A percentile compares a stretch with the other conserved stretches of the same genome.
These are phyloP conservation scores for Antennarius maculatus DNA, from an alignment of 2,797 vertebrate species.

Conservation along the genomic window DNA sequence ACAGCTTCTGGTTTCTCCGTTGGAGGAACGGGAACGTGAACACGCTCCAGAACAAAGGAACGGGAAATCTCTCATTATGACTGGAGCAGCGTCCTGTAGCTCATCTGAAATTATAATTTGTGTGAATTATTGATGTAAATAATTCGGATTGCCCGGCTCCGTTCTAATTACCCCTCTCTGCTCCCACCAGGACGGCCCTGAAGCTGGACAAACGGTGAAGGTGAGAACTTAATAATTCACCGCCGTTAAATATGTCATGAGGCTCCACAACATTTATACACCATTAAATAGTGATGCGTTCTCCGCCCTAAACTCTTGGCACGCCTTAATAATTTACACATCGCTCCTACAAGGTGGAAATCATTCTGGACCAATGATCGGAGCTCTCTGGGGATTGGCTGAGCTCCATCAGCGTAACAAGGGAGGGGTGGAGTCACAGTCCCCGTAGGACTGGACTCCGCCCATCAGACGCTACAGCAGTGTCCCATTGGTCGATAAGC, in stretches of 20 bases:
- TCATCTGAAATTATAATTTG: conserved; percentile 77
- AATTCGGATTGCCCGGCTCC: conserved; percentile 76
- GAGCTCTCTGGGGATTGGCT: conserved; percentile 9
- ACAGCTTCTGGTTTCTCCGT: background rate
- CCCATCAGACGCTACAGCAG: background rate
- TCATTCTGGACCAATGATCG: conserved; percentile 31
- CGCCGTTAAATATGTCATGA: conserved; percentile 79
- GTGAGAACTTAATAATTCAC: conserved; percentile 87
- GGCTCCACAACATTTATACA: conserved; percentile 74
- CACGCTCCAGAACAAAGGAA: background rate
- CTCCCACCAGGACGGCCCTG: conserved; percentile 88
- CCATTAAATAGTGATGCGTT: conserved; percentile 82
- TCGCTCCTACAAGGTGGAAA: conserved; percentile 66
- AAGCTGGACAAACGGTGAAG: conserved; percentile 94
- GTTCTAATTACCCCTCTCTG: conserved; percentile 73
- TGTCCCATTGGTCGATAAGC: too few species aligned
- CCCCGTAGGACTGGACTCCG: background rate
- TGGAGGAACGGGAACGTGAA: background rate
- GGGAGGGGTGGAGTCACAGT: background rate
- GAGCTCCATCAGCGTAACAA: conserved; percentile 10
- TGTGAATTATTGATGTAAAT: conserved; percentile 81
- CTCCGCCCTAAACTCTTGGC: conserved; percentile 68
- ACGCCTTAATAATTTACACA: conserved; percentile 71
- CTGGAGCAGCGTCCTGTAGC: conserved; percentile 34
- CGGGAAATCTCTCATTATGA: conserved; percentile 33